Evolutionary conservation across 2,888 invertebrate genomes (phyloP), one percentile per base, ranked within the genome.

Genomic region (Himalopsyche anomala): DNA sequence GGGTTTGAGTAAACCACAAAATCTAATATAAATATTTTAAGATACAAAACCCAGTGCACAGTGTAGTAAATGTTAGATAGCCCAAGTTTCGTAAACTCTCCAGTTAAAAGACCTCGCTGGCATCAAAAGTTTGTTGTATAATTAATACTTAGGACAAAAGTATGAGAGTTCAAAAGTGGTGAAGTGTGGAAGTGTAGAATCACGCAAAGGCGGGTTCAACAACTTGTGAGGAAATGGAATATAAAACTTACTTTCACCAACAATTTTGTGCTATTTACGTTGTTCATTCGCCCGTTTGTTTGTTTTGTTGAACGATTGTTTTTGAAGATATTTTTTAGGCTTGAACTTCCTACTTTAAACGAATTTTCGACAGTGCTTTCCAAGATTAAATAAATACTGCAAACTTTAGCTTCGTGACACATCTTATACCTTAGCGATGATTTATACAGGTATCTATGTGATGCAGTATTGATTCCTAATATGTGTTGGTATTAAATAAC

Each of bases 101-200:
- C 62, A 62, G 62, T 62, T 62, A 62, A 62, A 62, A 62, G 85
- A 54, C 85, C 69, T 55, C 40, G 38, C 69, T 45, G 85, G 81
- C 42, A 62, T 82, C 85, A 56, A 62, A 85, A 85, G 81, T 85
- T 85, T 85, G 85, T 82, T 85, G 84, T 85, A 81, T 82, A 85
- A 85, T 85, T 85, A 85, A 85, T 85, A 85, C 82, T 85, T 38
- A 45, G 80, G 80, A 84, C 84, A 85, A 85, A 81, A 85, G 81
- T 82, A 62, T 56, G 55, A 28, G 80, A 84, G 54, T 84, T 56
- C 42, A 74, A 84, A 84, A 84, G 84, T 84, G 69, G 79, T 79
- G 84, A 84, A 79, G 84, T 69, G 45, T 42, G 28, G 84, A 80
- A 51, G 51, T 51, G 51, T 51, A 51, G 84, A 80, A 84, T 84